Evolutionary conservation across 2,888 invertebrate species (phyloP).

Genomic region (Diarsia brunnea): DNA sequence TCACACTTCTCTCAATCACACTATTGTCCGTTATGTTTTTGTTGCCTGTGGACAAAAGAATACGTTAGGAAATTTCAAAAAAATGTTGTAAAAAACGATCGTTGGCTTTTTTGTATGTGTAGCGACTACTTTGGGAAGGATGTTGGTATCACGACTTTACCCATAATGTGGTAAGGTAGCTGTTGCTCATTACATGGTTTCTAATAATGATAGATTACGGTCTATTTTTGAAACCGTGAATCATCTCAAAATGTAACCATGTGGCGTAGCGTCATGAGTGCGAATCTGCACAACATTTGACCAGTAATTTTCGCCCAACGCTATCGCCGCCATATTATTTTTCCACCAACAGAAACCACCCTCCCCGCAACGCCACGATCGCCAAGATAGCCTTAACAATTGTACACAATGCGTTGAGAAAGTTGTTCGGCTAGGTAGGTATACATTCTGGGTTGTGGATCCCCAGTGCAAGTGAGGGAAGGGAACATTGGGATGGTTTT

Average conservation of each 20-base stretch:
- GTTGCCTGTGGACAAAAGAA: slow-evolving; percentile 77
- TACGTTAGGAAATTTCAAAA: slow-evolving; percentile 14
- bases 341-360: background rate
- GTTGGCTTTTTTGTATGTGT: background rate
- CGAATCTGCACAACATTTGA: background rate
- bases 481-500: too few relatives aligned
- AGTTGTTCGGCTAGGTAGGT: too few relatives aligned
- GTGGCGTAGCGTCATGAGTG: background rate
- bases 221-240: background rate
- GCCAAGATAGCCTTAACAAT: background rate
- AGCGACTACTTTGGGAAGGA: background rate
- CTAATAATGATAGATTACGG: background rate
- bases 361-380: background rate
- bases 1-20: slow-evolving; percentile 80
- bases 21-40: slow-evolving; percentile 87
- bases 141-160: background rate
- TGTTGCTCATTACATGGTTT: background rate
- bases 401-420: background rate
- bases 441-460: too few relatives aligned
- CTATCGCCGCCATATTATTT: background rate
- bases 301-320: background rate
- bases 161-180: background rate
- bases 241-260: background rate
- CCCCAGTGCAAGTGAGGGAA: too few relatives aligned
- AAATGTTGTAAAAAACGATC: background rate